Evolutionary conservation across 2,888 invertebrate species (phyloP).

Genomic region (Noctua janthe): DNA sequence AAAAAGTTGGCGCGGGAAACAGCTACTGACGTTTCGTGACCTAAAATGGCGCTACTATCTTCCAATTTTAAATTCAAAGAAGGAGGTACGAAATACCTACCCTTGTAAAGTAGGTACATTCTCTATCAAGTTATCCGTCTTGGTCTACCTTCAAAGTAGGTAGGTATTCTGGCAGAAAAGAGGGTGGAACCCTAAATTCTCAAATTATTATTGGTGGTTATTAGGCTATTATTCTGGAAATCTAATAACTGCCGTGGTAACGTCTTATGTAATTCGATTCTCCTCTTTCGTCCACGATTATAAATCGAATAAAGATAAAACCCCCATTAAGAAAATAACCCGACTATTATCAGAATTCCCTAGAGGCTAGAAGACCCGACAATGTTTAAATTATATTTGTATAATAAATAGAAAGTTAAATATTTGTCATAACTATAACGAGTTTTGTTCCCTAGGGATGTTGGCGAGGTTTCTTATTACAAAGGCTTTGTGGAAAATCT

Average conservation of each 20-base stretch:
- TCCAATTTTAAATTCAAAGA: conserved; percentile 22
- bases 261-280: neutral
- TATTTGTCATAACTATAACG: conserved; percentile 49
- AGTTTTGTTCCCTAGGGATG: conserved; percentile 44
- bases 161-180: neutral
- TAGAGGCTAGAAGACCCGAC: conserved; percentile 1
- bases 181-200: neutral
- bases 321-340: conserved; percentile 12
- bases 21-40: conserved; percentile 17
- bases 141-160: neutral
- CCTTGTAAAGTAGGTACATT: no score
- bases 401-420: conserved; percentile 26
- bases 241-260: neutral
- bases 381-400: conserved; percentile 32
- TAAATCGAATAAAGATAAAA: conserved; percentile 22
- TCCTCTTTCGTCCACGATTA: neutral
- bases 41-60: conserved; percentile 18
- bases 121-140: no score
- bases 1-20: conserved; percentile 16
- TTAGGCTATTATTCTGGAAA: neutral
- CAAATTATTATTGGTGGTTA: neutral
- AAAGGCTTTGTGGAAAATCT: conserved; percentile 26
- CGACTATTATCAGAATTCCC: conserved; percentile 11
- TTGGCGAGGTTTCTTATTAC: conserved; percentile 30
- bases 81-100: neutral